A percentile compares a stretch with the other conserved stretches of the same genome.
These are phyloP conservation scores for Ruditapes philippinarum DNA, from an alignment of 1,140 invertebrate species.

Conservation along the genomic window DNA sequence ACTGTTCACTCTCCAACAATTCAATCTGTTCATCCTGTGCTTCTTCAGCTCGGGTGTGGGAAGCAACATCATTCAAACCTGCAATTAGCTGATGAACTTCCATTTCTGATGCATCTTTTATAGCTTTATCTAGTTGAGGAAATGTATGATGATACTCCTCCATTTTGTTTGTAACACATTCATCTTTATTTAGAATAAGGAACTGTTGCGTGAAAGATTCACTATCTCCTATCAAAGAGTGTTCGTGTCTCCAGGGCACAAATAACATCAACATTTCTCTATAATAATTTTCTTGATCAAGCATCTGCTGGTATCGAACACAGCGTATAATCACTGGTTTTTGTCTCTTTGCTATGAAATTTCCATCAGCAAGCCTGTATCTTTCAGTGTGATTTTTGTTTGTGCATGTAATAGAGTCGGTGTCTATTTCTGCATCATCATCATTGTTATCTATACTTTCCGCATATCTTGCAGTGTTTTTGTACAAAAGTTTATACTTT, in stretches of 20 bases:
- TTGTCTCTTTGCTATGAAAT: constrained; percentile 1
- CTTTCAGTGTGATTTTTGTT: not conserved
- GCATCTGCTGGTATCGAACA: constrained; percentile 17
- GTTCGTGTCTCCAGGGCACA: constrained; percentile 48
- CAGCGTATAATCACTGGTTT: constrained; percentile 40
- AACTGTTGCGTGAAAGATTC: constrained; percentile 3
- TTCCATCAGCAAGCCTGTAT: not conserved
- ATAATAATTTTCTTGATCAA: constrained; percentile 52
- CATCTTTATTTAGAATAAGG: not conserved
- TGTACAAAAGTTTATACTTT: not conserved
- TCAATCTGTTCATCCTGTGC: not conserved
- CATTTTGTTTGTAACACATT: not conserved
- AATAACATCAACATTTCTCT: constrained; percentile 52
- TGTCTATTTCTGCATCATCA: not conserved
- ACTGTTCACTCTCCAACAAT: not conserved
- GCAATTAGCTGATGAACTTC: not conserved
- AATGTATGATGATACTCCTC: constrained; percentile 5
- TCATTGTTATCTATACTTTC: not conserved
- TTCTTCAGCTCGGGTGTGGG: not conserved
- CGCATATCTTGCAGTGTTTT: constrained; percentile 5
- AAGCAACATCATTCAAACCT: not conserved
- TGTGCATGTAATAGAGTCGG: not conserved
- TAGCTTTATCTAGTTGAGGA: not conserved
- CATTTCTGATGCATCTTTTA: not conserved
- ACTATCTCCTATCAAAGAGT: not conserved